Evolutionary conservation across 1,140 invertebrate species (phyloP).

Genomic region (Camponotus floridanus): DNA sequence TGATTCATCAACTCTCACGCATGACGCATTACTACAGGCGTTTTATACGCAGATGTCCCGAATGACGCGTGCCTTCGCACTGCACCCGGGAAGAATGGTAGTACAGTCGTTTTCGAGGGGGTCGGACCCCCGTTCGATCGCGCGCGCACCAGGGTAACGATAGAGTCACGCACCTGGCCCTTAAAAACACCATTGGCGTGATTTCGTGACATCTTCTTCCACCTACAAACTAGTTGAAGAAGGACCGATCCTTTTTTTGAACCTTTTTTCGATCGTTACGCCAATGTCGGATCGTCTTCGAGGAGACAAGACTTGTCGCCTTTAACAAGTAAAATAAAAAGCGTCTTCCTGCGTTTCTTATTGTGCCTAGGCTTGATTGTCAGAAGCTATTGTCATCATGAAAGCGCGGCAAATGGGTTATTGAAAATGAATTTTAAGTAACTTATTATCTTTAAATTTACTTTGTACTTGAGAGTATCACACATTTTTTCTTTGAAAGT

Average conservation of each 20-base stretch:
- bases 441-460: not conserved
- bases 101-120: slow-evolving; percentile 22
- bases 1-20: slow-evolving; percentile 58
- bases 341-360: not conserved
- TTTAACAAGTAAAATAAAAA: slow-evolving; percentile 30
- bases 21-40: slow-evolving; percentile 62
- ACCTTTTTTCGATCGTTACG: not conserved
- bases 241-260: not conserved
- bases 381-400: not conserved
- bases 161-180: slow-evolving; percentile 78
- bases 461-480: not conserved
- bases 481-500: not conserved
- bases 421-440: not conserved
- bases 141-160: slow-evolving; percentile 56
- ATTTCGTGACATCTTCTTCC: slow-evolving; percentile 71
- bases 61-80: slow-evolving; percentile 73
- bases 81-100: slow-evolving; percentile 35
- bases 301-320: slow-evolving; percentile 31
- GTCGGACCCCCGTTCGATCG: slow-evolving; percentile 50
- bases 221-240: not conserved
- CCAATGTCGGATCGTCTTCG: slow-evolving; percentile 19
- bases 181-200: slow-evolving; percentile 76
- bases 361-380: not conserved
- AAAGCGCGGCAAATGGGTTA: not conserved
- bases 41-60: slow-evolving; percentile 72